Conservation (phyloP, 2,113 vertebrate genomes). For the Amphiprion ocellaris region DNA sequence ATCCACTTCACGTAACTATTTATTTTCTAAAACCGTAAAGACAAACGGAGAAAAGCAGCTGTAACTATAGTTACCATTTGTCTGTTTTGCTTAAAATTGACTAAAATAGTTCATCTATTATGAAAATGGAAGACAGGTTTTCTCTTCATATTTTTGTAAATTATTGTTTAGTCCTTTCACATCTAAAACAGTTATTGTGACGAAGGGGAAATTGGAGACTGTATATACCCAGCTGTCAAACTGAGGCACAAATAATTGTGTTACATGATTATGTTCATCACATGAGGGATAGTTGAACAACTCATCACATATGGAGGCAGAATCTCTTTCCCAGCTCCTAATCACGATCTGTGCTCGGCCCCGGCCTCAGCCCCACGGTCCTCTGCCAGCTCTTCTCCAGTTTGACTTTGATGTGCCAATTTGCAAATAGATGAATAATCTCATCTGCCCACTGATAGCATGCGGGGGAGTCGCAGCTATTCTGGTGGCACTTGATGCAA, state of each 20-base stretch:
- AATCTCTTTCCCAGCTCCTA: slow-evolving; percentile 35
- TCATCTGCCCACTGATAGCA: slow-evolving; percentile 82
- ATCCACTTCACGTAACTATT: no score
- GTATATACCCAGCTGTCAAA: not conserved
- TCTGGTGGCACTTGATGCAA: slow-evolving; percentile 79
- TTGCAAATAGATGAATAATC: slow-evolving; percentile 90
- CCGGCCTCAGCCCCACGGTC: slow-evolving; percentile 32
- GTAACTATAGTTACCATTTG: no score
- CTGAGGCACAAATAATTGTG: not conserved
- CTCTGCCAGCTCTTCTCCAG: slow-evolving; percentile 65
- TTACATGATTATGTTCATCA: slow-evolving; percentile 6
- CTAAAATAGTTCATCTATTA: no score
- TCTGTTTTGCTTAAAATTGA: no score
- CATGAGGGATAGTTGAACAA: not conserved
- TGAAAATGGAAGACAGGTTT: no score
- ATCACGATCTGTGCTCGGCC: slow-evolving; percentile 40
- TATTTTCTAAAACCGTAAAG: no score
- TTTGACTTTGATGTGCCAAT: slow-evolving; percentile 88
- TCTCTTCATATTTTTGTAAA: no score
- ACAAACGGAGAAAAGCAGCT: no score
- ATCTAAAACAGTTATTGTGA: not conserved
- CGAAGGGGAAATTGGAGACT: not conserved
- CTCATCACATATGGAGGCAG: slow-evolving; percentile 25
- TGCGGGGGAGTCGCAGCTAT: slow-evolving; percentile 83
- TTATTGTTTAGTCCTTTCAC: not conserved